A percentile compares a stretch with the other conserved stretches of the same genome.
These are phyloP conservation scores for Eulemur rufifrons DNA, from an alignment of 2,113 vertebrate genomes.

Conservation along the genomic window DNA sequence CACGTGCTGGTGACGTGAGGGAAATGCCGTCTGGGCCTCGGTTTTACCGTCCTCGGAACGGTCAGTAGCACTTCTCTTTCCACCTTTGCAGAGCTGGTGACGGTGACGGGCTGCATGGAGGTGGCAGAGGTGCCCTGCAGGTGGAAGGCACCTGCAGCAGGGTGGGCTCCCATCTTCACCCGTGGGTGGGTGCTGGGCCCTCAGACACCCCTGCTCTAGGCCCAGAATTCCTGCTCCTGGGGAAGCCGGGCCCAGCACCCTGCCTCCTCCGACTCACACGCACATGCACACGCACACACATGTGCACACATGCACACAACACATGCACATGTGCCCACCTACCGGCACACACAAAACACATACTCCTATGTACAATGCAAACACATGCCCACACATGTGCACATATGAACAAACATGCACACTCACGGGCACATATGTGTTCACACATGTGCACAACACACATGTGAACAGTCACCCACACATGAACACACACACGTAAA, in stretches of 20 bases:
- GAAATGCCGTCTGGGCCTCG: no score
- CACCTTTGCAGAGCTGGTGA: neutral
- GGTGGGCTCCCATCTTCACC: no score
- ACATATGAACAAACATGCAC: no score
- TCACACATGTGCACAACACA: fast-evolving
- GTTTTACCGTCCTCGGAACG: neutral
- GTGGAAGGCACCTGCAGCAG: fast-evolving
- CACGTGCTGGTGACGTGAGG: neutral
- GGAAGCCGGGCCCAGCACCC: neutral
- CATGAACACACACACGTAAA: no score
- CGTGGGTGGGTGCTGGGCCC: fast-evolving
- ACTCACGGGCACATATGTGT: fast-evolving
- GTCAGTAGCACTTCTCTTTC: neutral
- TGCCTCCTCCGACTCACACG: neutral
- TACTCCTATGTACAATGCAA: fast-evolving
- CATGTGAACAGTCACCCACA: neutral
- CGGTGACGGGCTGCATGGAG: fast-evolving
- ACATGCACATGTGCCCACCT: no score
- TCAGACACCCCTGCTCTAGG: neutral
- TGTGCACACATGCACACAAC: no score
- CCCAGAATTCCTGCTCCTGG: neutral
- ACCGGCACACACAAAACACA: neutral
- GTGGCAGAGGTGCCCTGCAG: neutral
- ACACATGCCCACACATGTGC: no score
- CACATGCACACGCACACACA: neutral